Percentiles rank a stretch among this genome's conserved stretches.
These are phyloP conservation scores for Halesus radiatus DNA, from an alignment of 1,140 invertebrate species.

Conservation along the genomic window DNA sequence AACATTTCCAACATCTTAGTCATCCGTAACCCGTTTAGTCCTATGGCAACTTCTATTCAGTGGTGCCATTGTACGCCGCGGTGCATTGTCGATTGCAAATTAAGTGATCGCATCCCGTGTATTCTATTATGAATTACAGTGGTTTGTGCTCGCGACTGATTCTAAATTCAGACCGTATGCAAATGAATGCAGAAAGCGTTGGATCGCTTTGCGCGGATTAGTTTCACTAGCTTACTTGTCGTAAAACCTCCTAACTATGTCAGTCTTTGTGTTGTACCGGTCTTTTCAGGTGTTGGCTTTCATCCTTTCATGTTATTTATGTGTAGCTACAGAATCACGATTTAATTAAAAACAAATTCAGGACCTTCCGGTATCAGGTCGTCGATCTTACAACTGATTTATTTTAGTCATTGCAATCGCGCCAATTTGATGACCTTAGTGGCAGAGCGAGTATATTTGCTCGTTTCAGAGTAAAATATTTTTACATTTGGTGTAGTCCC, in stretches of 20 bases:
- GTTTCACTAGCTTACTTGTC: not conserved
- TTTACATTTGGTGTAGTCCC: too few relatives aligned
- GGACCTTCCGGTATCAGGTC: too few relatives aligned
- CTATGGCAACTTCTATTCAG: conserved; percentile 17
- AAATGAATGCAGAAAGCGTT: conserved; percentile 4
- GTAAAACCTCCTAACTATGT: not conserved
- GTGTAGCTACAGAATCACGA: not conserved
- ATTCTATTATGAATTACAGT: not conserved
- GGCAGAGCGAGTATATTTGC: too few relatives aligned
- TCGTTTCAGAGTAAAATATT: too few relatives aligned
- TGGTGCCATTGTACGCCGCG: not conserved
- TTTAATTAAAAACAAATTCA: too few relatives aligned
- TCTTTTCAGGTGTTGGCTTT: not conserved
- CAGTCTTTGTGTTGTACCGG: not conserved
- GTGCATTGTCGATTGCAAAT: conserved; percentile 38
- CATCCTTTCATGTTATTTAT: not conserved
- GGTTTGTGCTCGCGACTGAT: conserved; percentile 16
- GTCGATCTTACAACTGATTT: too few relatives aligned
- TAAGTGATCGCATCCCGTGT: conserved; percentile 20
- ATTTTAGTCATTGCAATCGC: too few relatives aligned
- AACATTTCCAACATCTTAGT: not conserved
- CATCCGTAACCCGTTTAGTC: not conserved
- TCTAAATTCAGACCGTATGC: not conserved
- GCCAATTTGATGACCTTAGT: too few relatives aligned
- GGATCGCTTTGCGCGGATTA: not conserved